Percentiles rank a stretch among this genome's conserved stretches.
Conservation (phyloP, 2,888 invertebrate species). For the Willowsia nigromaculata region DNA sequence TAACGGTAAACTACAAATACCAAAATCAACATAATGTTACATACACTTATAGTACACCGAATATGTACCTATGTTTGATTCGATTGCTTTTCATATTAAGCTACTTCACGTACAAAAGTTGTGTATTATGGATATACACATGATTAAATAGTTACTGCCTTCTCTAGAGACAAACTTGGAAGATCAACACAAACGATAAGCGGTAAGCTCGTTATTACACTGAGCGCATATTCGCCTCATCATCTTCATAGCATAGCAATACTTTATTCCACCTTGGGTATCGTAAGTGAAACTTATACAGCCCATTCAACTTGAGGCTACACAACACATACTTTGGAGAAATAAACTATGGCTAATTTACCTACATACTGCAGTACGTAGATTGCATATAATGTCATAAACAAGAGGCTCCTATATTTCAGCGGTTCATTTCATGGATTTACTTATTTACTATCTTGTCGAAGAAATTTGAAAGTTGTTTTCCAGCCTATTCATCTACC, state of each 20-base stretch:
- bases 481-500: not conserved
- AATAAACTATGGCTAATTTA: not conserved
- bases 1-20: not conserved
- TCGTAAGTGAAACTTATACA: not conserved
- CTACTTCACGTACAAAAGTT: not conserved
- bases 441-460: too few species aligned
- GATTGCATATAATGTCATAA: too few species aligned
- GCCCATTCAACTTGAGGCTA: not conserved
- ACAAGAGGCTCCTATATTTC: too few species aligned
- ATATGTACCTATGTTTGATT: not conserved
- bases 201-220: conserved; percentile 15
- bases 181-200: conserved; percentile 35
- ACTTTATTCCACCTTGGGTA: not conserved
- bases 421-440: too few species aligned
- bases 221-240: not conserved
- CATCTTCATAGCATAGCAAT: not conserved
- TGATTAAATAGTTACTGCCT: conserved; percentile 25
- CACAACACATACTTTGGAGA: not conserved
- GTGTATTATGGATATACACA: not conserved
- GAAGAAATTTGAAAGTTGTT: too few species aligned
- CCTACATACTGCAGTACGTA: too few species aligned
- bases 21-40: not conserved
- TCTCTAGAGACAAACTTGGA: conserved; percentile 31
- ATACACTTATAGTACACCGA: not conserved
- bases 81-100: conserved; percentile 7